A percentile compares a stretch with the other conserved stretches of the same genome.
Evolutionary conservation across 2,113 vertebrate genomes (phyloP).

Genomic region (Mesocricetus auratus): DNA sequence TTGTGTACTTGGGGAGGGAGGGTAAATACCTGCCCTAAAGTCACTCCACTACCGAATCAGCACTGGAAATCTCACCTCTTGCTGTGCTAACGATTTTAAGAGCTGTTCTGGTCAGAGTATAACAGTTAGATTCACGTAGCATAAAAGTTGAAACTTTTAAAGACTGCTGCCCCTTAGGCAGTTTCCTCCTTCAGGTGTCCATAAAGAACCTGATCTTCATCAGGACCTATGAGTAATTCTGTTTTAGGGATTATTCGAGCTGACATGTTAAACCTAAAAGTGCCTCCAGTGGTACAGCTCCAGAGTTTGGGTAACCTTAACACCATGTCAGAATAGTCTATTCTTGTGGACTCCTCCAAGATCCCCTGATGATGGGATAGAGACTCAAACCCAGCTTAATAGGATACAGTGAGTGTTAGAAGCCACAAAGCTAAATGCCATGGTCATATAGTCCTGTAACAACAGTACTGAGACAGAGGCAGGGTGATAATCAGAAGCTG

Average conservation of each 20-base stretch:
- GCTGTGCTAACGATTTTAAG: slow-evolving; percentile 66
- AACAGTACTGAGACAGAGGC: background rate
- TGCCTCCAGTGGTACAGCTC: background rate
- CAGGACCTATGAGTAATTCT: background rate
- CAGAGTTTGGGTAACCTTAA: background rate
- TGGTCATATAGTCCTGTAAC: no score
- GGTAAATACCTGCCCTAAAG: slow-evolving; percentile 58
- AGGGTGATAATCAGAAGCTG: background rate
- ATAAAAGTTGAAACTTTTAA: slow-evolving; percentile 50
- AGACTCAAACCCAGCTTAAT: background rate
- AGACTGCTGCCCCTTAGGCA: background rate
- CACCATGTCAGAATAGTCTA: background rate
- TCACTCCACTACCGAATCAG: slow-evolving; percentile 43
- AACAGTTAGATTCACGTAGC: slow-evolving; percentile 35
- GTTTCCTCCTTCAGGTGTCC: background rate
- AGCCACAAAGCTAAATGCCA: background rate
- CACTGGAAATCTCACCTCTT: slow-evolving; percentile 64
- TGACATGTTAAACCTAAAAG: slow-evolving; percentile 6
- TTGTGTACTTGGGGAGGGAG: slow-evolving; percentile 64
- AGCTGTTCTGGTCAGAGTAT: slow-evolving; percentile 50
- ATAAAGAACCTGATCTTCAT: background rate
- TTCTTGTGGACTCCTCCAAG: background rate
- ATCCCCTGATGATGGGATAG: background rate
- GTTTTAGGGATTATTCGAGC: background rate
- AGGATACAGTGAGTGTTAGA: background rate